Conservation (phyloP, 2,113 vertebrate genomes). For the Gobius niger region DNA sequence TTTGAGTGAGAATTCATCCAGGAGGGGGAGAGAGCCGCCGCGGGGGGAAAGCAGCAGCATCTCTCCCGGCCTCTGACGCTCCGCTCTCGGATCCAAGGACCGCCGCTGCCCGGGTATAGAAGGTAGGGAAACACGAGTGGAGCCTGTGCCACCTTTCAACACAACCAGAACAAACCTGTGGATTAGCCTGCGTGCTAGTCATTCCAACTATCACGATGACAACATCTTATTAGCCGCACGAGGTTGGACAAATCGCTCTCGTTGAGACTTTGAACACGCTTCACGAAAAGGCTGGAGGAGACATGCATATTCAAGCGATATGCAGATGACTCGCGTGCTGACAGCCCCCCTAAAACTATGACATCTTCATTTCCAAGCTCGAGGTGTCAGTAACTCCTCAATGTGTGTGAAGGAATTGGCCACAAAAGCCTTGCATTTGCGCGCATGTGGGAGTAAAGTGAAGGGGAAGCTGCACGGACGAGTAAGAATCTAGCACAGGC, state of each 20-base stretch:
- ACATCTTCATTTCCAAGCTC: conserved; percentile 42
- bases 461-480: conserved; percentile 2
- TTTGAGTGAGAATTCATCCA: conserved; percentile 1
- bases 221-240: not conserved
- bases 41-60: conserved; percentile 53
- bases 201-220: not conserved
- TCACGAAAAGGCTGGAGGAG: not conserved
- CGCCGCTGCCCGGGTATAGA: conserved; percentile 65
- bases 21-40: conserved; percentile 48
- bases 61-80: conserved; percentile 67
- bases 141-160: conserved; percentile 9
- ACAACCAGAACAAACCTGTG: not conserved
- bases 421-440: not conserved
- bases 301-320: not conserved
- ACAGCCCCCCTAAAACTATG: conserved; percentile 1
- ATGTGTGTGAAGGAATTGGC: not conserved
- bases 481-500: not conserved
- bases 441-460: conserved; percentile 9
- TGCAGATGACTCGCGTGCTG: not conserved
- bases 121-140: conserved; percentile 69
- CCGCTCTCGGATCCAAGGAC: conserved; percentile 51
- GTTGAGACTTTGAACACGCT: too few species aligned
- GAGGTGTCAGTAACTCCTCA: not conserved
- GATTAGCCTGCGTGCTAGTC: not conserved
- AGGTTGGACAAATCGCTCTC: not conserved